These are phyloP conservation scores for Spea multiplicata DNA, from an alignment of 2,113 vertebrate genomes.

Conservation along the genomic window DNA sequence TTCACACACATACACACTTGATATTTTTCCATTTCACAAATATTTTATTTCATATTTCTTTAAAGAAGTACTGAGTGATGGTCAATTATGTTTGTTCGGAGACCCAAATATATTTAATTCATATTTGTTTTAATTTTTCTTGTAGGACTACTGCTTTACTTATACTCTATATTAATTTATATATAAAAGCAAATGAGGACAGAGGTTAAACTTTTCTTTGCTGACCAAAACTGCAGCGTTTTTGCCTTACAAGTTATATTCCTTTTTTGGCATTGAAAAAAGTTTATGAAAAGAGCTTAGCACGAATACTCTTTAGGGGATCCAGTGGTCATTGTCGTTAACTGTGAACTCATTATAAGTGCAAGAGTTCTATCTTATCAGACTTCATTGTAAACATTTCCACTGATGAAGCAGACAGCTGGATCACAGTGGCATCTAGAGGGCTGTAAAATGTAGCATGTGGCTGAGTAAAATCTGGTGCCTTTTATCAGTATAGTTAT, in stretches of 20 bases:
- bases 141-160: too few relatives aligned
- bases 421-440: slow-evolving; percentile 60
- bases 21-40: neutral
- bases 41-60: neutral
- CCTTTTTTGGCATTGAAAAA: slow-evolving; percentile 18
- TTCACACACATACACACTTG: neutral
- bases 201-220: neutral
- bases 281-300: slow-evolving; percentile 12
- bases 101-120: too few relatives aligned
- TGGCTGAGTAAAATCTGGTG: neutral
- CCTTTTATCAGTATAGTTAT: neutral
- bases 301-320: neutral
- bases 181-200: neutral
- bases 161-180: too few relatives aligned
- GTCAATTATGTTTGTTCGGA: too few relatives aligned
- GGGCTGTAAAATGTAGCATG: slow-evolving; percentile 41
- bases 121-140: too few relatives aligned
- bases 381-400: neutral
- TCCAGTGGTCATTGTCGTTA: slow-evolving; percentile 7
- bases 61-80: too few relatives aligned
- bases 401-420: slow-evolving; percentile 47
- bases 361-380: slow-evolving; percentile 12
- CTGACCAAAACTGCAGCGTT: slow-evolving; percentile 2
- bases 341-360: neutral
- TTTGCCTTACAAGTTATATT: slow-evolving; percentile 33